Base-by-base conservation (phyloP, 2,113 vertebrate species). In the Anoplopoma fimbria region DNA sequence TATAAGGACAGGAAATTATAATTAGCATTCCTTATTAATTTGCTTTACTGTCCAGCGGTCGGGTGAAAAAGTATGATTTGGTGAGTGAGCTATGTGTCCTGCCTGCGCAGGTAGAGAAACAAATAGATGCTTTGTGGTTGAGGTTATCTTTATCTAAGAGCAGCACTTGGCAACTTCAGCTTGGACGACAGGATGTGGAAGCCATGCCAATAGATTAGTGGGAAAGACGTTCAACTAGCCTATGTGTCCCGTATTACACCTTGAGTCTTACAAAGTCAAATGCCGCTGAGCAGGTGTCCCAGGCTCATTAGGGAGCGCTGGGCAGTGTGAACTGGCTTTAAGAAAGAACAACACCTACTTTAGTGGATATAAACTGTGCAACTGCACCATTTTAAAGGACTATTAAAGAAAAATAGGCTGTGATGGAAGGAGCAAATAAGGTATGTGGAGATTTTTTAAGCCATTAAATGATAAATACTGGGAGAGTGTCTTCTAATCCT, bases 351-450 rank as follows among this genome's bases (percentile, higher is more conserved):
- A 21, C 81, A 36, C 78, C 83, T 82, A 38, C 80, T 67, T 70
- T 31, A 65, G 71, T 51, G 47, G 65, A 64, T 57, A 49, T 58
- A 60, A 74, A 82, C 36, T 15, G 23, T 74, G 17, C 23, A 8
- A 25, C 31, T 68, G 9, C n/a, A 25, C 15, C 8, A 57, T 85
- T 81, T 77, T 31, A 73, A 78, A 45, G 70, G 33, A 81, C 14
- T 31, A 19, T 33, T 81, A 31, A 38, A 27, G 64, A 70, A 25
- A 53, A 71, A 70, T 21, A 49, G 68, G 68, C 29, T 57, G 55
- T 31, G 57, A 95, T 95, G 93, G 92, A 84, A 19, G 87, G 81
- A 79, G 82, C 67, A 36, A 51, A 90, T 17, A 86, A 93, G 92
- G 92, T 95, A 93, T 51, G 90, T 84, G 40, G 21, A 8, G 7